Evolutionary conservation across 1,140 invertebrate species (phyloP), one percentile per base, ranked within the genome.

Genomic region (Tetranychus urticae): DNA sequence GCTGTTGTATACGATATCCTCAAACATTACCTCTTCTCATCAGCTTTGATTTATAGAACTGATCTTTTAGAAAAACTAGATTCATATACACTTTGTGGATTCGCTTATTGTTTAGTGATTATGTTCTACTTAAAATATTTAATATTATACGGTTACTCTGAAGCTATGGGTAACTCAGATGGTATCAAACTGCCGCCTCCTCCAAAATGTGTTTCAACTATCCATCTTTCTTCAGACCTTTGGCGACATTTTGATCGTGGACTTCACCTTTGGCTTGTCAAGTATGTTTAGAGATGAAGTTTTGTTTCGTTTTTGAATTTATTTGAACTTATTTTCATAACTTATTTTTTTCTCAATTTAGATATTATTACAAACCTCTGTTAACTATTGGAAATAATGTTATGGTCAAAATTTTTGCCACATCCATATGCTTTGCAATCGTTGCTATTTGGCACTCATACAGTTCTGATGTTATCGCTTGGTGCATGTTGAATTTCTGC

Each of bases 71-170:
- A 36, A 35, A 23, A 6, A 23, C 62, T 67, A 34, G 57, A 63
- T 52, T 35, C 58, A 36, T 68, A 63, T 64, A 37, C 63, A 36
- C 45, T 68, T 3, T 62, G 60, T 57, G 67, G 66, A 7, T 63
- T 68, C 31, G 67, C 66, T 31, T 68, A 65, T 60, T 55, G 62
- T 23, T 58, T 68, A 34, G 62, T 64, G 13, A 46, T 62, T 33
- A 47, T 66, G 55, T 68, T 68, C 46, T 68, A 56, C 45, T 10
- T 67, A 4, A 68, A 68, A 56, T 68, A 68, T 58, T 63, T 61
- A 37, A 42, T 67, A 2, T 58, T 67, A 14, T 68, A 67, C 59
- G 63, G 66, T 12, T 33, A 65, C 7, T 45, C 62, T n/a, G n/a
- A 31, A 47, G 62, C 60, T 46, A 46, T 65, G 50, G 59, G 56